Percentiles rank a stretch among this genome's conserved stretches.
Evolutionary conservation across 2,797 vertebrate genomes (phyloP).

Genomic region (Coregonus sp.): DNA sequence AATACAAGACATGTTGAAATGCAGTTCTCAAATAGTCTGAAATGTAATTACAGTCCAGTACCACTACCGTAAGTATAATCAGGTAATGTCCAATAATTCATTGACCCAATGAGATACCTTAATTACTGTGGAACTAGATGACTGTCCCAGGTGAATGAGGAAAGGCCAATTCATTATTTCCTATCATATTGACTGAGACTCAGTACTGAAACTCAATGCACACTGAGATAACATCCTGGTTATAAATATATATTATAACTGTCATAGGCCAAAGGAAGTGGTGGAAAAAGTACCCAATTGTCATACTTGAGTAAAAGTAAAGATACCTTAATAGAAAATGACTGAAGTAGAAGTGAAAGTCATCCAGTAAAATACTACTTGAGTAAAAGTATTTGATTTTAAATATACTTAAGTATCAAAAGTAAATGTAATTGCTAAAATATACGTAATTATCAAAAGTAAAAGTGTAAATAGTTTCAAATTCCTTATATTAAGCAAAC

Average conservation of each 20-base stretch:
- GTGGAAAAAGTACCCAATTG: too few relatives aligned
- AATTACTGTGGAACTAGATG: background rate
- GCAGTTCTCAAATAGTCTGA: background rate
- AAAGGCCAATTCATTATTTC: background rate
- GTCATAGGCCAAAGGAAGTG: constrained; percentile 52
- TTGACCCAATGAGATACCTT: background rate
- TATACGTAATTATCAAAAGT: too few relatives aligned
- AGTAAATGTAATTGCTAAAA: too few relatives aligned
- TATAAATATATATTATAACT: constrained; percentile 42
- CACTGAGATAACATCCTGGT: constrained; percentile 51
- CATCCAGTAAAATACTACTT: too few relatives aligned
- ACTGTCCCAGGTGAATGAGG: background rate
- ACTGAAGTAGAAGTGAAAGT: too few relatives aligned
- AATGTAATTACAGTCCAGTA: background rate
- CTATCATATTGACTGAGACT: background rate
- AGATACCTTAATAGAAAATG: too few relatives aligned
- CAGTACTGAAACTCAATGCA: constrained; percentile 45
- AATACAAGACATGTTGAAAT: background rate
- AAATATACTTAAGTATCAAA: too few relatives aligned
- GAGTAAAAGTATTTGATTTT: too few relatives aligned
- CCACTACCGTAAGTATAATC: background rate
- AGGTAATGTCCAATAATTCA: background rate
- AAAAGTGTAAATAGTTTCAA: too few relatives aligned
- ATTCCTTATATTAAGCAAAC: too few relatives aligned
- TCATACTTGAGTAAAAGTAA: too few relatives aligned